These are phyloP conservation scores for Neolamprologus kungweensis DNA, from an alignment of 2,113 vertebrate species.

Conservation along the genomic window DNA sequence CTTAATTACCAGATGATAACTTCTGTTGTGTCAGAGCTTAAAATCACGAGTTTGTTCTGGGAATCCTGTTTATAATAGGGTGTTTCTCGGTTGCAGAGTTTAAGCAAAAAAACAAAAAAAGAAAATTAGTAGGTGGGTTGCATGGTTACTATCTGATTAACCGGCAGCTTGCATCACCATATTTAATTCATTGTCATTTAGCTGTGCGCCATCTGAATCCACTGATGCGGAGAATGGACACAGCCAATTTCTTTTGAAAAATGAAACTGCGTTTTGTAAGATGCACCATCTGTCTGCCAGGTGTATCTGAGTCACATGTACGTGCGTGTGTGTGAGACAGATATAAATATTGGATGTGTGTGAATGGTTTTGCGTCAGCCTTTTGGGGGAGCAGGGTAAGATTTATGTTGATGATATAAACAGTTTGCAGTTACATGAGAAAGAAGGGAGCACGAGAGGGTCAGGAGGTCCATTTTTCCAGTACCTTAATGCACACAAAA, in stretches of 20 bases:
- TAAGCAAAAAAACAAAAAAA: neutral
- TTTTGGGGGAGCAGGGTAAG: neutral
- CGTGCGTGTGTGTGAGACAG: neutral
- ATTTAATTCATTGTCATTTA: neutral
- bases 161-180: neutral
- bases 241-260: neutral
- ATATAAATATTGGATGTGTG: neutral
- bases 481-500: neutral
- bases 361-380: neutral
- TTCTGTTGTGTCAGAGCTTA: neutral
- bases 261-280: neutral
- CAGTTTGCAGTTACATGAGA: constrained; percentile 33
- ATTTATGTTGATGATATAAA: constrained; percentile 29
- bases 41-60: neutral
- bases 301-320: neutral
- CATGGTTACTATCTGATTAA: neutral
- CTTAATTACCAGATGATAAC: neutral
- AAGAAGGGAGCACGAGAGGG: neutral
- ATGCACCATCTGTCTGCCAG: neutral
- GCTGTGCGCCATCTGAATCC: neutral
- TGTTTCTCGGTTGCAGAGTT: neutral
- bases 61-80: neutral
- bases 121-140: neutral
- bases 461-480: no score
- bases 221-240: neutral